A percentile compares a stretch with the other conserved stretches of the same genome.
Conservation (phyloP, 2,113 vertebrate genomes). For the Psophia crepitans region DNA sequence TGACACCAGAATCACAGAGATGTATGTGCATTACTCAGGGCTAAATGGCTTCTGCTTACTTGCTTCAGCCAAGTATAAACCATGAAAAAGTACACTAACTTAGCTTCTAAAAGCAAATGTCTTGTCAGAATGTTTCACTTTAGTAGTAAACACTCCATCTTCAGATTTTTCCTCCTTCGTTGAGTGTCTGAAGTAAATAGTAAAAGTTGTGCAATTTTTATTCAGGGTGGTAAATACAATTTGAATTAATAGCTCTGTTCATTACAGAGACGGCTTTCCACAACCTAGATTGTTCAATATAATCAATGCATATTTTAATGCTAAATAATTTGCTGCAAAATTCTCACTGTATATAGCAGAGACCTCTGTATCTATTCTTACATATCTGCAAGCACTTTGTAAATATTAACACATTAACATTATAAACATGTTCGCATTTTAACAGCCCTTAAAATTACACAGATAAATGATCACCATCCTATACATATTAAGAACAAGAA, state of each 20-base stretch:
- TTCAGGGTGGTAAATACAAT: neutral
- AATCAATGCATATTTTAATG: neutral
- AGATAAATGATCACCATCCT: neutral
- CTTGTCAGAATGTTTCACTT: neutral
- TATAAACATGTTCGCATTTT: neutral
- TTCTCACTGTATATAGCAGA: neutral
- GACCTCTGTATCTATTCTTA: neutral
- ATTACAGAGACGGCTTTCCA: neutral
- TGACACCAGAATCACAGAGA: conserved; percentile 3
- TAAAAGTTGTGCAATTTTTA: neutral
- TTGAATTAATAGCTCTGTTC: neutral
- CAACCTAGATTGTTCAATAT: neutral
- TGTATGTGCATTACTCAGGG: neutral
- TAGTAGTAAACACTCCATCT: neutral
- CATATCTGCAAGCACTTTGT: neutral
- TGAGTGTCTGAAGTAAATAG: neutral
- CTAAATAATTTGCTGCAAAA: neutral
- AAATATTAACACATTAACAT: neutral
- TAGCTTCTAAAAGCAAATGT: neutral
- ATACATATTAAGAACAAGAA: neutral
- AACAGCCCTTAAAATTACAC: neutral
- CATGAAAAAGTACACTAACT: neutral
- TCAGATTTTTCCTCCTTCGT: neutral
- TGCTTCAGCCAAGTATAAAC: conserved; percentile 26
- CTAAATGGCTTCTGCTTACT: conserved; percentile 39